Evolutionary conservation across 2,113 vertebrate genomes (phyloP), one percentile per base, ranked within the genome.

Genomic region (Cyanocitta stelleri): DNA sequence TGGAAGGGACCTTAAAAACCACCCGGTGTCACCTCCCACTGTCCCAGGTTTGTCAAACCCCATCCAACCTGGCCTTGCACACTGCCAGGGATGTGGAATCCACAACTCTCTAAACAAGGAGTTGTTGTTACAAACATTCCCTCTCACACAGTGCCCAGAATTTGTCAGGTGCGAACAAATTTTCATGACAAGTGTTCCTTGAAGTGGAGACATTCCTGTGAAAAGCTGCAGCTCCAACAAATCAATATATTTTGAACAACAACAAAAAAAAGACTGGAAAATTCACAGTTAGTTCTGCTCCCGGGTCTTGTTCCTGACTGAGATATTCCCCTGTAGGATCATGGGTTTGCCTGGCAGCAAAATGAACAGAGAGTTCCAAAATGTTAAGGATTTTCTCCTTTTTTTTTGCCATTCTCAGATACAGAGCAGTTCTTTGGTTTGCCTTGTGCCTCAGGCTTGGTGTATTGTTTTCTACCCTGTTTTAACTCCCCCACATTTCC

Each of bases 1-100:
- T 32, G 43, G 43, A 19, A 35, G n/a, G 49, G 58, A 16, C 11
- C 19, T 48, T 2, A 20, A 55, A 79, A 0, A 16, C 46, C n/a
- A 20, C 0, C 49, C 63, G 29, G 52, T 7, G 27, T 11, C 74
- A 39, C 8, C 23, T 63, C 8, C 48, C 56, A 7, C 48, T 6
- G 13, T 6, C 48, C 64, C 85, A 29, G 56, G 18, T 0, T 20
- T 4, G 9, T 11, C 63, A 7, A 46, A 14, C 6, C 41, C 33
- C 17, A 2, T 6, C 71, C 51, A 64, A 0, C 17, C 43, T 3
- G 13, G 49, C 85, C 41, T 32, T 3, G 58, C 41, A 0, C 85
- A 13, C 30, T 8, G 1, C 26, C 76, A 64, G 51, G 35, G 59
- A 19, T 11, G 35, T 18, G 51, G 17, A 49, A 49, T 8, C 26